These are phyloP conservation scores for Gobiocypris rarus DNA, from an alignment of 2,113 vertebrate genomes.

Conservation along the genomic window DNA sequence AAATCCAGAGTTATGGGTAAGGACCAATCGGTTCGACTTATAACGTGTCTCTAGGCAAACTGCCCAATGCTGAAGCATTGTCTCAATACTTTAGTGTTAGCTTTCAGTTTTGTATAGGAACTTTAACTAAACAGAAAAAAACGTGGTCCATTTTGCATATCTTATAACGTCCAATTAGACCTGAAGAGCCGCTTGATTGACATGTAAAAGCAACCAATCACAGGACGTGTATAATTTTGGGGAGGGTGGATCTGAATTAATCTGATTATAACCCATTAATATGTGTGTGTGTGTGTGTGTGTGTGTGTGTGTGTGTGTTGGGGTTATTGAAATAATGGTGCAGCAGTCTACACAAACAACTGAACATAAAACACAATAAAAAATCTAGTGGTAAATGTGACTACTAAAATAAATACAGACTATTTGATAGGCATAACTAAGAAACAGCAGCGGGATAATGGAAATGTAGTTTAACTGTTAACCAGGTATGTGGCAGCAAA, in stretches of 20 bases:
- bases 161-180: neutral
- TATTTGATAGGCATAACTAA: neutral
- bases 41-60: constrained; percentile 34
- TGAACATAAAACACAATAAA: no score
- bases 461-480: neutral
- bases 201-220: neutral
- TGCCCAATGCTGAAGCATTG: neutral
- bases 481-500: neutral
- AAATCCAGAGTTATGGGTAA: constrained; percentile 53
- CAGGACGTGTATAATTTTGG: neutral
- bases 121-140: neutral
- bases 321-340: neutral
- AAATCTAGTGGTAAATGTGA: no score
- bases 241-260: neutral
- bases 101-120: neutral
- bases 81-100: neutral
- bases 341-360: no score
- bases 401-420: no score
- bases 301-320: no score
- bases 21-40: constrained; percentile 45
- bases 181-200: neutral
- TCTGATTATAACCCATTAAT: neutral
- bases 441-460: neutral
- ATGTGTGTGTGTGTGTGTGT: no score
- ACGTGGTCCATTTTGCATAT: neutral